A percentile compares a stretch with the other conserved stretches of the same genome.
phyloP scores from a whole-genome alignment of 2,113 vertebrate genomes.

The Lonchura striata region DNA sequence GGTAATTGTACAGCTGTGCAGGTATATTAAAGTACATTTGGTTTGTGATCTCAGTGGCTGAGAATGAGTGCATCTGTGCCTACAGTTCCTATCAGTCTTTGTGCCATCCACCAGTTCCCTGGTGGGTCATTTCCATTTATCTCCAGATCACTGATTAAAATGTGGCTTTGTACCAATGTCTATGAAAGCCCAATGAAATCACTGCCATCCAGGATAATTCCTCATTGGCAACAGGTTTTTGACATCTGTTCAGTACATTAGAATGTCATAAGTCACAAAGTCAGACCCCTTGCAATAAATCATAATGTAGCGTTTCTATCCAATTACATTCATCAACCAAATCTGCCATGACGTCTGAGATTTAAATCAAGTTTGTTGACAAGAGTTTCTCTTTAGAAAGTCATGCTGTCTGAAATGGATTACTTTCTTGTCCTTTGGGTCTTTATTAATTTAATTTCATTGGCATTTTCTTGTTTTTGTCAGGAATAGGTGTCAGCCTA shows the following conservation, averaged over 20 bases:
- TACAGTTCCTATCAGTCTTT: neutral
- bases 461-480: neutral
- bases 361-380: slow-evolving; percentile 49
- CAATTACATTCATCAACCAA: slow-evolving; percentile 45
- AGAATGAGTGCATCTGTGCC: neutral
- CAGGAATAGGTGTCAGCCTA: neutral
- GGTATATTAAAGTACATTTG: neutral
- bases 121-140: neutral
- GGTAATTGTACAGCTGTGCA: neutral
- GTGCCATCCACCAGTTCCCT: neutral
- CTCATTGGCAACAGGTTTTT: slow-evolving; percentile 42
- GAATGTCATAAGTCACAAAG: slow-evolving; percentile 31
- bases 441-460: slow-evolving; percentile 40
- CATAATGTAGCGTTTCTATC: neutral
- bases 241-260: slow-evolving; percentile 22
- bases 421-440: slow-evolving; percentile 42
- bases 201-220: slow-evolving; percentile 1
- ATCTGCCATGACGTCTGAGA: slow-evolving; percentile 12
- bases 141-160: slow-evolving; percentile 23
- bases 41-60: neutral
- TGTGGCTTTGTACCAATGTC: neutral
- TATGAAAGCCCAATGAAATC: neutral
- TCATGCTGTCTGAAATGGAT: slow-evolving; percentile 14
- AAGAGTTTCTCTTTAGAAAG: slow-evolving; percentile 24
- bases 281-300: slow-evolving; percentile 36